phyloP scores from a whole-genome alignment of 2,797 vertebrate species.

The Falco rusticolus region DNA sequence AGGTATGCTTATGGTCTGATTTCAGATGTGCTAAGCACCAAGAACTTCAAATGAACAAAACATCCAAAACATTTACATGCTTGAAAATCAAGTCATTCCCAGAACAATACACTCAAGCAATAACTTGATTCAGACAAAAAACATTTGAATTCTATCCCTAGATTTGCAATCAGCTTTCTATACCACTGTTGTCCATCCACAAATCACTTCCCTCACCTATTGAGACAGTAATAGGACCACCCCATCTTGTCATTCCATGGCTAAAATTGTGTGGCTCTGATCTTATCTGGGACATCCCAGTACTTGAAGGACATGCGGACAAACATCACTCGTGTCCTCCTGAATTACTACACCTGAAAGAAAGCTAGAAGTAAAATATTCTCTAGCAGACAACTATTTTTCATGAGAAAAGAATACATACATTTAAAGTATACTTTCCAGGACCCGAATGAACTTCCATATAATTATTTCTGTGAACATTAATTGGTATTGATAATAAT shows the following conservation, averaged over 20 bases:
- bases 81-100: background rate
- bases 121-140: fast-evolving
- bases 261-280: background rate
- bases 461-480: background rate
- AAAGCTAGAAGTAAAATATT: background rate
- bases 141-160: background rate
- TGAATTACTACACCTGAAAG: background rate
- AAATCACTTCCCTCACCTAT: background rate
- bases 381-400: background rate
- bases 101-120: background rate
- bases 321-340: background rate
- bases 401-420: background rate
- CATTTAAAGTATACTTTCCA: background rate
- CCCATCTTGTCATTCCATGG: background rate
- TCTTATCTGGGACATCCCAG: background rate
- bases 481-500: background rate
- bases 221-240: background rate
- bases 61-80: fast-evolving
- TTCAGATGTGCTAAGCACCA: background rate
- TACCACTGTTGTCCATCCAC: background rate
- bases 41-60: background rate
- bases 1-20: background rate
- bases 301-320: fast-evolving
- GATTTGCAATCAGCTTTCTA: background rate
- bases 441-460: background rate